Base-by-base conservation (phyloP, 2,797 vertebrate genomes). In the Pachyuromys duprasi region DNA sequence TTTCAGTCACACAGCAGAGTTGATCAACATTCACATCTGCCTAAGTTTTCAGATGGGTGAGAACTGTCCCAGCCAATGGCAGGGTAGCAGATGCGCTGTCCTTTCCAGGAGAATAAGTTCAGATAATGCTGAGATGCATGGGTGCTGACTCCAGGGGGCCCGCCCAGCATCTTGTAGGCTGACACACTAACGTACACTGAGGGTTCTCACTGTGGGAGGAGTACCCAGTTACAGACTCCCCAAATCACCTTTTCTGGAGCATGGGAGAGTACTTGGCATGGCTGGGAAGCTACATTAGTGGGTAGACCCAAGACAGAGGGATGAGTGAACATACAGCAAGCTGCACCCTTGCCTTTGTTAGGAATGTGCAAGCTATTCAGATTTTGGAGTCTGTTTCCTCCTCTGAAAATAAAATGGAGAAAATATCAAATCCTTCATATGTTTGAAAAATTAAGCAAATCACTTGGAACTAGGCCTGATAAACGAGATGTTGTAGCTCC, bases 391-490 rank as follows among this genome's bases (percentile, higher is more conserved):
- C n/a, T 63, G 12, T 57, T 86, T 91, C 72, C 57, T 96, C 86
- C 49, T 93, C 39, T 75, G 63, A 18, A 33, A 65, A 94, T 90
- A 72, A 94, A 82, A 65, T 2, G 28, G 63, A 78, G 62, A 88
- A 76, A 75, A 79, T 33, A 65, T 31, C 36, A 83, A 94, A 60
- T 78, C 57, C 57, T 78, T 95, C 45, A 18, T 67, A 24, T 49
- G 72, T 86, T 39, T 70, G 18, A 49, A 93, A 45, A 65, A 94
- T 93, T 81, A 86, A 92, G 53, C 36, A 84, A 94, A 55, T 90
- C 90, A 80, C 69, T 36, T 65, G 53, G 76, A 84, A 78, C 18
- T 4, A 17, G 74, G 28, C 42, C 36, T 26, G n/a, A 84, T 14
- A 76, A 83, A 93, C n/a, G 75, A 74, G 42, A 81, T 28, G 33